Percentiles rank a stretch among this genome's conserved stretches.
These are phyloP conservation scores for Coecobrya sp. DNA, from an alignment of 2,888 invertebrate genomes.

Conservation along the genomic window DNA sequence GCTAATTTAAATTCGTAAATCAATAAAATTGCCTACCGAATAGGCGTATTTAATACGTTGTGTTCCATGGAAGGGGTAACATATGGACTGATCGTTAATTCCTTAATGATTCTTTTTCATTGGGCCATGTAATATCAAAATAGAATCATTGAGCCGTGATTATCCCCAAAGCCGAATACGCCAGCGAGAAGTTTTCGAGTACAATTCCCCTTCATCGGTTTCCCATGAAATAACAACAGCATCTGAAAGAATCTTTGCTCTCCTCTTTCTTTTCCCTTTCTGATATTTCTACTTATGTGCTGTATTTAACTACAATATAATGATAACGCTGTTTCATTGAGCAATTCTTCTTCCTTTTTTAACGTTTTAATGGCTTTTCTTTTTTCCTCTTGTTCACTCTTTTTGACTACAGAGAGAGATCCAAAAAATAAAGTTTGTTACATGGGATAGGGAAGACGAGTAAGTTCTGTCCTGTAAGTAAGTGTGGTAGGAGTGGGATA, in stretches of 20 bases:
- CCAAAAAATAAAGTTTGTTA: slow-evolving; percentile 24
- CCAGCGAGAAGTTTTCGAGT: background rate
- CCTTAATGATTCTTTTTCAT: slow-evolving; percentile 60
- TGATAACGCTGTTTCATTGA: slow-evolving; percentile 54
- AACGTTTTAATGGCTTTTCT: slow-evolving; percentile 72
- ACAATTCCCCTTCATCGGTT: slow-evolving; percentile 24
- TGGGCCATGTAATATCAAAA: slow-evolving; percentile 45
- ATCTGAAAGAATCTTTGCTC: background rate
- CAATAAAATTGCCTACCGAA: slow-evolving; percentile 24
- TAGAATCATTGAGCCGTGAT: slow-evolving; percentile 42
- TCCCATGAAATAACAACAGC: slow-evolving; percentile 47
- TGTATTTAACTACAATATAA: slow-evolving; percentile 46
- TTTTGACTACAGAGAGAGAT: background rate
- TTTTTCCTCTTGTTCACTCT: slow-evolving; percentile 49
- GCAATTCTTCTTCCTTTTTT: slow-evolving; percentile 63
- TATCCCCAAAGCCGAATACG: background rate
- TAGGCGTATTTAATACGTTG: slow-evolving; percentile 3
- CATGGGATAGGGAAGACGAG: background rate
- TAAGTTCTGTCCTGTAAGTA: background rate
- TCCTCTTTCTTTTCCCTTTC: background rate
- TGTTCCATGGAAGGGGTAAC: slow-evolving; percentile 23
- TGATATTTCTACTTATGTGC: background rate
- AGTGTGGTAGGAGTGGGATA: background rate
- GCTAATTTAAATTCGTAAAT: slow-evolving; percentile 46
- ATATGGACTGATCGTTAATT: slow-evolving; percentile 60